These are phyloP conservation scores for Eurystomus glaucurus DNA, from an alignment of 2,797 vertebrate genomes.

Conservation along the genomic window DNA sequence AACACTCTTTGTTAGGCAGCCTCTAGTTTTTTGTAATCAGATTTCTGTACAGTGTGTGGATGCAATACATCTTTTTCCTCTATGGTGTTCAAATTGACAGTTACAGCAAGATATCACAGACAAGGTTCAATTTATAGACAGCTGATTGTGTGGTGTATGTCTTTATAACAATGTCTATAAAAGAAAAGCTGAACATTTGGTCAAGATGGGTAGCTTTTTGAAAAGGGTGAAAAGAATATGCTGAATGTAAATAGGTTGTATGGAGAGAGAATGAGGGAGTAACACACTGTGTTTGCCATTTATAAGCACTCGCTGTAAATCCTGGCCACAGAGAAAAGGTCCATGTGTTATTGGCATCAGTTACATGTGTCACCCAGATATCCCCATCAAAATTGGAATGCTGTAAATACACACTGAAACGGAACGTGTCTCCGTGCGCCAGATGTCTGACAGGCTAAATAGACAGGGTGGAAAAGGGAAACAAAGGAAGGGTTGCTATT, in stretches of 20 bases:
- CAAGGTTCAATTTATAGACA: background rate
- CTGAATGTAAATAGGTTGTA: background rate
- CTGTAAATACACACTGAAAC: background rate
- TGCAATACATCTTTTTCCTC: background rate
- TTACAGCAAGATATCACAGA: background rate
- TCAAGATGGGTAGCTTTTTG: background rate
- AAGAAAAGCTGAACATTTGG: background rate
- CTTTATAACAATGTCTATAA: background rate
- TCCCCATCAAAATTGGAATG: background rate
- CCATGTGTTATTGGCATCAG: background rate
- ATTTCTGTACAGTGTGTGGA: background rate
- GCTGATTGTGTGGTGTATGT: rapidly evolving
- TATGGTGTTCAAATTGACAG: background rate
- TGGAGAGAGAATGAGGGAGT: background rate
- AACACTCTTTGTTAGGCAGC: background rate
- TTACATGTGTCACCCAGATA: background rate
- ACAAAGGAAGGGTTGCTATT: background rate
- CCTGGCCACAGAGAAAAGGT: background rate
- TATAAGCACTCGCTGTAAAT: background rate
- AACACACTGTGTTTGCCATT: background rate
- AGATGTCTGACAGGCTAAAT: background rate
- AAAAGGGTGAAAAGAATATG: background rate
- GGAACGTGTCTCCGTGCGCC: background rate
- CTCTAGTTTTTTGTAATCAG: background rate
- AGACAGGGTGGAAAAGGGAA: background rate